These are phyloP conservation scores for Indicator maculatus DNA, from an alignment of 2,113 vertebrate species.

Conservation along the genomic window DNA sequence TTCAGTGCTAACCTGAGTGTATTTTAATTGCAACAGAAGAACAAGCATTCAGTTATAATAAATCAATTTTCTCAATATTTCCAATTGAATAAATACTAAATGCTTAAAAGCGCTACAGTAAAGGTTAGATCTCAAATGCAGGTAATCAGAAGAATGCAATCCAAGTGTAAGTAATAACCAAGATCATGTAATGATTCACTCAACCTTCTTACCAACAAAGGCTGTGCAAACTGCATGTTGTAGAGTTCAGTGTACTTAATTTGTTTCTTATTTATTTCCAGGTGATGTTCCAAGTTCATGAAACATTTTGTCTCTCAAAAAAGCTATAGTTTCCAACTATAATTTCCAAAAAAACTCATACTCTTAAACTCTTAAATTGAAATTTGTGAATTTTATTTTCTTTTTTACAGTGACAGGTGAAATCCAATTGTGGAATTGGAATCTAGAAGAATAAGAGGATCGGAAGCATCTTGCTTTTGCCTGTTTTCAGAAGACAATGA, in stretches of 20 bases:
- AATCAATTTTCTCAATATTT: slow-evolving; percentile 2
- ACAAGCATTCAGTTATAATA: background rate
- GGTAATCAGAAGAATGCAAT: background rate
- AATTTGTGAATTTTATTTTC: background rate
- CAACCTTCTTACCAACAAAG: background rate
- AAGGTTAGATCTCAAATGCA: background rate
- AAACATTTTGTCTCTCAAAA: background rate
- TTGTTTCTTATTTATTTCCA: background rate
- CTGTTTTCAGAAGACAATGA: background rate
- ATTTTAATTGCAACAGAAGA: background rate
- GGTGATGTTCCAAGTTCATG: background rate
- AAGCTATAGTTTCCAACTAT: background rate
- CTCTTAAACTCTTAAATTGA: background rate
- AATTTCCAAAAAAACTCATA: background rate
- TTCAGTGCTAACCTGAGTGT: background rate
- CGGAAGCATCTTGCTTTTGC: background rate
- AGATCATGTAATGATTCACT: background rate
- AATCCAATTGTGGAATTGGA: background rate
- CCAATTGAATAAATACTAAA: background rate
- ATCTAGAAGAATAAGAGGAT: background rate
- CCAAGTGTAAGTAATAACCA: background rate
- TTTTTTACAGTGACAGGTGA: background rate
- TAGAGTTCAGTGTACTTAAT: background rate
- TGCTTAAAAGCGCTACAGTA: background rate
- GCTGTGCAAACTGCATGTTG: background rate